A percentile compares a stretch with the other conserved stretches of the same genome.
phyloP scores from a whole-genome alignment of 2,113 vertebrate species.

The Atlantisia rogersi region DNA sequence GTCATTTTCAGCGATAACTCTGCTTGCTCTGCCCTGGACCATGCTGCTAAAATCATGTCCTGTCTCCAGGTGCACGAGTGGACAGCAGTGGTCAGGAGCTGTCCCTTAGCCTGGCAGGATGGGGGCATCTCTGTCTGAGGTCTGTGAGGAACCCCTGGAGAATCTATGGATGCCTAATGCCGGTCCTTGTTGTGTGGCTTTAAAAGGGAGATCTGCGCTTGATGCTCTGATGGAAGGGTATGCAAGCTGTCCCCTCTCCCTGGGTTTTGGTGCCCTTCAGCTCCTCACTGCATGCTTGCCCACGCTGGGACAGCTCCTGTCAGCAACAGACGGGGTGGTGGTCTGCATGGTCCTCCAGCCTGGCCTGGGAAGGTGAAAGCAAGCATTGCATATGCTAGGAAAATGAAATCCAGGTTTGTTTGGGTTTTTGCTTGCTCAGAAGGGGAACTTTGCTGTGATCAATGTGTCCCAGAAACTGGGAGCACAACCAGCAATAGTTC shows the following conservation, averaged over 20 bases:
- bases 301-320: accelerated
- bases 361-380: not conserved
- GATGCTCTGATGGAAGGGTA: not conserved
- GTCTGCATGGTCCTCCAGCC: not conserved
- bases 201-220: not conserved
- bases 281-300: not conserved
- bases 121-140: not conserved
- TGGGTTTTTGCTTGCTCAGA: not conserved
- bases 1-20: not conserved
- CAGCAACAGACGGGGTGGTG: not conserved
- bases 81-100: not conserved
- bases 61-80: not conserved
- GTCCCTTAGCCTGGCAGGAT: not conserved
- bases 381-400: not conserved
- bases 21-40: not conserved
- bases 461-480: not conserved
- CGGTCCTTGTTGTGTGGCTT: accelerated
- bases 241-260: not conserved
- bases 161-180: not conserved
- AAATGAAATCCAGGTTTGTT: not conserved
- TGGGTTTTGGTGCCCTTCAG: not conserved
- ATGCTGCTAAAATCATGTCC: not conserved
- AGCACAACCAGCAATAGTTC: not conserved
- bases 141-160: not conserved
- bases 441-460: not conserved